Evolutionary conservation across 2,888 invertebrate genomes (phyloP), one percentile per base, ranked within the genome.

Genomic region (Lepidochitona cinerea): DNA sequence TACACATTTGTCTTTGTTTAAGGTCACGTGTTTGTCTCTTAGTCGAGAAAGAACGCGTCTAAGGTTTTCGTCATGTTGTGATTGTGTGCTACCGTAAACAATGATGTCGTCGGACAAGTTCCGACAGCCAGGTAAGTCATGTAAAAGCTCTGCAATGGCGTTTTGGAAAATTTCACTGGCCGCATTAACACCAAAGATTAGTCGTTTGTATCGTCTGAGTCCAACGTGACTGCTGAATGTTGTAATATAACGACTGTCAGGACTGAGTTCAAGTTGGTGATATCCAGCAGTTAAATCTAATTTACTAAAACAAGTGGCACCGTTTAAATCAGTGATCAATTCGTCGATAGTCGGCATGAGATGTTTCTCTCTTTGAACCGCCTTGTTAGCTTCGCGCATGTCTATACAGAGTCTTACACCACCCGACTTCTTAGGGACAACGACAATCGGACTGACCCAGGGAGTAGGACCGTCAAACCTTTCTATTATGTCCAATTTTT

Each of bases 131-230:
- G 87, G 81, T 26, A 89, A 88, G 7, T 79, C 81, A 52, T 75
- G 49, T 2, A 91, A 68, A 7, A 90, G 83, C 75, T 80, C 77
- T 74, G 88, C 87, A 35, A 91, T 72, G 1, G 83, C 84, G 81
- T 91, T 89, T 80, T 91, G 90, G 74, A 90, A 91, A 1, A 90
- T 81, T 81, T 91, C 92, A 0, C 90, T 88, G 5, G 92, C 92
- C 68, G 89, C 89, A 1, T 74, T 77, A 14, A 79, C 74, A 6
- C 83, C 83, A 71, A 82, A 83, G 23, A 72, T 77, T 49, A 81
- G 49, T 0, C 81, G 37, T 70, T 82, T 81, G 72, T 79, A 83
- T 52, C 79, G 59, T 14, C 41, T 74, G n/a, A 83, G 72, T 26
- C 81, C 81, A 7, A 74, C 49, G 65, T 84, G 84, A 1, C 80